Evolutionary conservation across 1,140 invertebrate species (phyloP), one percentile per base, ranked within the genome.

Genomic region (Nasonia giraulti): DNA sequence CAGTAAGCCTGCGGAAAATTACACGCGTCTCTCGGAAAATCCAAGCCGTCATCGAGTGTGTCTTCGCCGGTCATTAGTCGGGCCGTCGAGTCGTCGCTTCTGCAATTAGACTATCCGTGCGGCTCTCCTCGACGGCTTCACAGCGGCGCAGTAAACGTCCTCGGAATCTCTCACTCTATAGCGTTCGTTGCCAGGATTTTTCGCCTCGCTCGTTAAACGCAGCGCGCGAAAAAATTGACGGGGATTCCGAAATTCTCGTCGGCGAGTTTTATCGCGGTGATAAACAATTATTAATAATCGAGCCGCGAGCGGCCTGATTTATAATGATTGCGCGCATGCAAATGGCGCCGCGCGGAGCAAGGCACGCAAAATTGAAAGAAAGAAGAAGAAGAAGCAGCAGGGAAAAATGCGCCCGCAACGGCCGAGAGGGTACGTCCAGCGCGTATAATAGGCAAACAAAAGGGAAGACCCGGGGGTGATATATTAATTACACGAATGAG

Each of bases 1-100:
- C 8, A 23, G 44, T 23, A 73, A 37, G 31, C 1, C 27, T 27
- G 27, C 44, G 69, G 71, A 69, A 44, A 47, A 71, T 8, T 66
- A 89, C 40, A 44, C 12, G 47, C 47, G 20, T 17, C 20, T 62
- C 20, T 62, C 1, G 55, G 55, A 62, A 62, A 62, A 62, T n/a
- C 17, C 55, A n/a, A 85, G 88, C 90, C 89, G 89, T 88, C 85
- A 88, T 89, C 62, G 68, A 75, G 33, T 40, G 55, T 40, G 50
- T 11, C 78, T 20, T 84, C 8, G 66, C 83, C 83, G 86, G 89
- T 91, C 92, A 92, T 93, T 93, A 93, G 91, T 93, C 88, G 91
- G 40, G 40, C 40, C 87, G 85, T 88, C 89, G 91, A 27, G 27
- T 93, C 92, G 89, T 92, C 91, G 89, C 91, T 91, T 92, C 89